A percentile compares a stretch with the other conserved stretches of the same genome.
These are phyloP conservation scores for Brachylomia viminalis DNA, from an alignment of 2,888 invertebrate genomes.

Conservation along the genomic window DNA sequence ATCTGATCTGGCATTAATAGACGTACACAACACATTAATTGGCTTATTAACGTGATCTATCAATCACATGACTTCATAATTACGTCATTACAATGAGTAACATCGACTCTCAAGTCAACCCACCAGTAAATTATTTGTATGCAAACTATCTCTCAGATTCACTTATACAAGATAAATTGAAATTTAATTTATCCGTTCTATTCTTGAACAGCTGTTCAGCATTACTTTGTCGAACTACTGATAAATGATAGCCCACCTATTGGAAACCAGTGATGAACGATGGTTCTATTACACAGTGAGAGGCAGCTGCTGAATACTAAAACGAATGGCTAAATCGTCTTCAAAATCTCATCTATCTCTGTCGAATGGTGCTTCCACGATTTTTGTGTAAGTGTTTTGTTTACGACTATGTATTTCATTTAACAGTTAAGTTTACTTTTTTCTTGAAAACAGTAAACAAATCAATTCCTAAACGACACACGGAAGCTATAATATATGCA, in stretches of 20 bases:
- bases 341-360: slow-evolving; percentile 61
- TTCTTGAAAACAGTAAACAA: slow-evolving; percentile 15
- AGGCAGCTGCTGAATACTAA: slow-evolving; percentile 61
- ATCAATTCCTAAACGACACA: not conserved
- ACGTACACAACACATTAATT: slow-evolving; percentile 5
- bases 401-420: not conserved
- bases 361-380: slow-evolving; percentile 50
- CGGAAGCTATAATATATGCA: slow-evolving; percentile 9
- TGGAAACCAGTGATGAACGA: slow-evolving; percentile 64
- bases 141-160: slow-evolving; percentile 29
- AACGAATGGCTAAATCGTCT: slow-evolving; percentile 57
- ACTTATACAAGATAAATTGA: slow-evolving; percentile 51
- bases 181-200: slow-evolving; percentile 57
- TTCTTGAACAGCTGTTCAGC: slow-evolving; percentile 54
- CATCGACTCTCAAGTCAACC: slow-evolving; percentile 28
- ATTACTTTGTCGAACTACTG: slow-evolving; percentile 62
- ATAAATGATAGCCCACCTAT: slow-evolving; percentile 65
- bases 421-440: not conserved
- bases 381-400: slow-evolving; percentile 31
- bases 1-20: not conserved
- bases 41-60: slow-evolving; percentile 8
- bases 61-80: slow-evolving; percentile 11
- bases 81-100: slow-evolving; percentile 9
- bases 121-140: slow-evolving; percentile 26
- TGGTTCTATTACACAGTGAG: slow-evolving; percentile 64